phyloP scores from a whole-genome alignment of 1,140 invertebrate genomes.

The Drosophila neocordata region DNA sequence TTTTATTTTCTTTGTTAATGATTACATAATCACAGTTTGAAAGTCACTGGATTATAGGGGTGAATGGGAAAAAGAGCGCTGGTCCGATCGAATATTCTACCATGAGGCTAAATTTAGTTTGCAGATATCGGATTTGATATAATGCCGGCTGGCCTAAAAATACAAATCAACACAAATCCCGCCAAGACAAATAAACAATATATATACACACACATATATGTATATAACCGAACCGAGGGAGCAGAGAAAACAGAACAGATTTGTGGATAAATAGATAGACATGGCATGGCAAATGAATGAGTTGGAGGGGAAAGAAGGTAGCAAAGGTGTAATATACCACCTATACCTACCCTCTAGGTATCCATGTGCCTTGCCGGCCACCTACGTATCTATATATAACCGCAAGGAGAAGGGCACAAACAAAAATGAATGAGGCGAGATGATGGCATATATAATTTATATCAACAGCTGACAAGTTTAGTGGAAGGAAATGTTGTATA shows the following conservation, averaged over 20 bases:
- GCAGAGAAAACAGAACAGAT: not conserved
- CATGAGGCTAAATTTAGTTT: conserved; percentile 61
- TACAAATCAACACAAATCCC: conserved; percentile 35
- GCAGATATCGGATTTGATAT: conserved; percentile 53
- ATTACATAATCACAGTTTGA: conserved; percentile 68
- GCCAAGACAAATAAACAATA: conserved; percentile 60
- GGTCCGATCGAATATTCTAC: conserved; percentile 36
- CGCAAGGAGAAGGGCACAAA: too few species aligned
- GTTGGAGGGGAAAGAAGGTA: not conserved
- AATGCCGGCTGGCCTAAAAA: conserved; percentile 74
- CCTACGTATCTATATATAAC: not conserved
- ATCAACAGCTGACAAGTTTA: conserved; percentile 49
- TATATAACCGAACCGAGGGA: too few species aligned
- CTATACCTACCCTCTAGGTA: conserved; percentile 4
- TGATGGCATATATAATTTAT: conserved; percentile 16
- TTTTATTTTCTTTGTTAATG: not conserved
- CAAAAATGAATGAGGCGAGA: not conserved
- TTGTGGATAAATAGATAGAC: conserved; percentile 4
- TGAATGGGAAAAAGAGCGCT: too few species aligned
- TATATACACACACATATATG: conserved; percentile 2
- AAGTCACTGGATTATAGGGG: conserved; percentile 25
- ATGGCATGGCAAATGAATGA: not conserved
- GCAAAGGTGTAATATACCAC: conserved; percentile 22
- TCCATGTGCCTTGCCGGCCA: not conserved
- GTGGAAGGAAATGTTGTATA: conserved; percentile 19